Percentiles rank a stretch among this genome's conserved stretches.
Evolutionary conservation across 2,797 vertebrate genomes (phyloP).

Genomic region (Poecilia picta): DNA sequence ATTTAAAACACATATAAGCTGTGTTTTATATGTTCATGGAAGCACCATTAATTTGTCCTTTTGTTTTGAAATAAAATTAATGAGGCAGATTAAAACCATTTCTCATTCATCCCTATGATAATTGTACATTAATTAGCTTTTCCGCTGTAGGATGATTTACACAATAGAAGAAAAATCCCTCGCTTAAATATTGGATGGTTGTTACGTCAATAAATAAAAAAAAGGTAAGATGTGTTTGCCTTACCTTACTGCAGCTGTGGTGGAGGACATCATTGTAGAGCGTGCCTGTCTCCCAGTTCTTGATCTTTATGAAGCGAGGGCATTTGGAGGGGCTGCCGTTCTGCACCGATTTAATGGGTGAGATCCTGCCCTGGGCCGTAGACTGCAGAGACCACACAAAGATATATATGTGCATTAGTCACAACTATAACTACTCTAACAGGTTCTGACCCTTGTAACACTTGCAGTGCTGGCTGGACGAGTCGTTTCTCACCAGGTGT

Average conservation of each 20-base stretch:
- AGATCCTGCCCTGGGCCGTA: slow-evolving; percentile 73
- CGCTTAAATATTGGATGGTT: background rate
- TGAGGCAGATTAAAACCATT: background rate
- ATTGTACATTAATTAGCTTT: background rate
- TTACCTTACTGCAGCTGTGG: slow-evolving; percentile 87
- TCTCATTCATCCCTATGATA: background rate
- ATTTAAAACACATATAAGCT: background rate
- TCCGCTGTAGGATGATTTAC: background rate
- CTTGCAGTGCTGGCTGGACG: slow-evolving; percentile 12
- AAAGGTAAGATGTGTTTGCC: slow-evolving; percentile 3
- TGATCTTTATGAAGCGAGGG: slow-evolving; percentile 92
- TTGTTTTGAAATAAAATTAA: background rate
- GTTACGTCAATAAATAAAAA: background rate
- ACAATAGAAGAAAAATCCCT: background rate
- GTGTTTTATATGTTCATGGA: background rate
- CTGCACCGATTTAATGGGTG: slow-evolving; percentile 83
- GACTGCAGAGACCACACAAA: slow-evolving; percentile 72
- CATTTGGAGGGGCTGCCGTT: slow-evolving; percentile 95
- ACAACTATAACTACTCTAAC: slow-evolving; percentile 14
- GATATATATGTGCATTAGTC: slow-evolving; percentile 2
- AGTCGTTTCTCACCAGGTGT: slow-evolving; percentile 21
- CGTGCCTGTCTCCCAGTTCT: slow-evolving; percentile 92
- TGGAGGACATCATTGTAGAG: slow-evolving; percentile 90
- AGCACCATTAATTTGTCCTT: background rate
- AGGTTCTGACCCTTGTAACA: slow-evolving; percentile 10